Conservation (phyloP, 1,140 invertebrate genomes). For the Archivesica marissinica region DNA sequence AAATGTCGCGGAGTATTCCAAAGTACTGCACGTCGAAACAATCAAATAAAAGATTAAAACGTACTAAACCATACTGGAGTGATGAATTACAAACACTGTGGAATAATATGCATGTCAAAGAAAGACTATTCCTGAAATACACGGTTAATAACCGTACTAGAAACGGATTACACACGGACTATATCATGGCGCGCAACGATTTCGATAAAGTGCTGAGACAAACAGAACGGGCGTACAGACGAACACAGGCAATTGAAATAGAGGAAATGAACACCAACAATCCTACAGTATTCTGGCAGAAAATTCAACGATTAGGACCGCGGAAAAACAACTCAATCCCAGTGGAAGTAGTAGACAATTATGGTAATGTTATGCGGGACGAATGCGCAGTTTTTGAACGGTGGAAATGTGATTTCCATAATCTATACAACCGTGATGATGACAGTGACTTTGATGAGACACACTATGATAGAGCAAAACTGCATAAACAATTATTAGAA, state of each 20-base stretch:
- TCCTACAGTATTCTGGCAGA: slow-evolving; percentile 6
- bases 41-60: too few relatives aligned
- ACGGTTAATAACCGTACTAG: neutral
- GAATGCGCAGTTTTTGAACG: slow-evolving; percentile 16
- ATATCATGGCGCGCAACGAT: neutral
- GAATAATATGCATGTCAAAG: too few relatives aligned
- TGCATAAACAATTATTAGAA: slow-evolving; percentile 17
- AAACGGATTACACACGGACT: neutral
- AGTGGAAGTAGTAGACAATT: neutral
- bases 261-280: slow-evolving; percentile 8
- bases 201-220: slow-evolving; percentile 20
- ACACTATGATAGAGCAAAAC: neutral
- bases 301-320: too few relatives aligned
- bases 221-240: neutral
- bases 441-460: too few relatives aligned
- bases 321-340: slow-evolving; percentile 16
- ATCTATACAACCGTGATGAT: slow-evolving; percentile 38
- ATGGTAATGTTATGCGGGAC: neutral
- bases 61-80: too few relatives aligned
- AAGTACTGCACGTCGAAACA: too few relatives aligned
- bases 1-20: neutral
- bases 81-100: too few relatives aligned
- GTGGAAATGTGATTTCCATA: slow-evolving; percentile 22
- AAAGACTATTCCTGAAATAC: neutral
- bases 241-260: neutral